Evolutionary conservation across 2,888 invertebrate species (phyloP), one percentile per base, ranked within the genome.

Genomic region (Eristalinus aeneus): DNA sequence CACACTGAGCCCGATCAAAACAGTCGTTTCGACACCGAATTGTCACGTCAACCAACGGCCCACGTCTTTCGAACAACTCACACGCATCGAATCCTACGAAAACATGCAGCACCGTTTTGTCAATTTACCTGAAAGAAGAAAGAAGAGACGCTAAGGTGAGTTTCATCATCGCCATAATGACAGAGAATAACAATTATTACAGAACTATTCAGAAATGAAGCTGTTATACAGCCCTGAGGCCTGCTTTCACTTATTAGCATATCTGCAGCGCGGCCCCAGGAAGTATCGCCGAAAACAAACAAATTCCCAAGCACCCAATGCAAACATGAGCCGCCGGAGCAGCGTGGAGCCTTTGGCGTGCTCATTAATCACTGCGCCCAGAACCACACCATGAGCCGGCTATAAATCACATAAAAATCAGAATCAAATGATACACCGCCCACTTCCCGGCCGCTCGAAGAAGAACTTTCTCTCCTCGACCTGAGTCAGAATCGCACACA

Each of bases 331-430:
- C 6, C 6, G 32, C 32, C 32, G n/a, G n/a, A n/a, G n/a, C 39
- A 11, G 4, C n/a, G 39, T 16, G 39, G 5, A 46, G 46, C 46
- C 46, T 69, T 81, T 76, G 60, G 68, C 76, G 60, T n/a, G 64
- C 5, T 53, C 76, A 80, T 81, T 81, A 80, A 80, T 85, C 85
- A 80, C 73, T 68, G 64, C 72, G 68, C 79, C 71, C 71, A 56
- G 46, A 68, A 68, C 71, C 46, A 46, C 46, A 46, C 46, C 72
- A 39, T 80, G 54, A 76, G 68, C 63, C 27, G 46, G 72, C 64
- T 73, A 85, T 85, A 81, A 85, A 85, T 85, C 85, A 85, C 64
- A 69, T 54, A 9, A 64, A 46, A 73, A 69, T 80, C 27, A 16
- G 22, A 73, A 64, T 64, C 53, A 20, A 65, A 67, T 72, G 85